Evolutionary conservation across 2,888 invertebrate genomes (phyloP).

Genomic region (Eucriotettix oculatus): DNA sequence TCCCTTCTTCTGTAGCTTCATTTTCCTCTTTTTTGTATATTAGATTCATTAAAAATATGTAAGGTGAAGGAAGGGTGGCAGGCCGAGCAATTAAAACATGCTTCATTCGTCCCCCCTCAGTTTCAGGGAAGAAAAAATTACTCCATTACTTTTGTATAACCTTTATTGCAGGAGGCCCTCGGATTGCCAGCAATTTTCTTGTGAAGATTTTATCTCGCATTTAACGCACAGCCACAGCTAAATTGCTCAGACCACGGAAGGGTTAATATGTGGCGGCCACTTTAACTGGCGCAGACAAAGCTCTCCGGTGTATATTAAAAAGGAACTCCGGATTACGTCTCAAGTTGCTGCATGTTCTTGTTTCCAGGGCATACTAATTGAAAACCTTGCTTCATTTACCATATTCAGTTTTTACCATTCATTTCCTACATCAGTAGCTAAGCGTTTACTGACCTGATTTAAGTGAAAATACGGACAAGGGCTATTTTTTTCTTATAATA

Average conservation of each 20-base stretch:
- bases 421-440: too few species aligned
- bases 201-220: background rate
- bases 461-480: too few species aligned
- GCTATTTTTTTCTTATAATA: too few species aligned
- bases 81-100: conserved; percentile 10
- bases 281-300: background rate
- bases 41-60: background rate
- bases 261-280: background rate
- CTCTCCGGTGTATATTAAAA: too few species aligned
- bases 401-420: too few species aligned
- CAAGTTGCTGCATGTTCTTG: too few species aligned
- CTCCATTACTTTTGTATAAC: background rate
- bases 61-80: background rate
- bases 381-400: too few species aligned
- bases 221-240: background rate
- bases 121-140: background rate
- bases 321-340: too few species aligned
- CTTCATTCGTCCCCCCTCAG: conserved; percentile 1
- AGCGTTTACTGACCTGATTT: too few species aligned
- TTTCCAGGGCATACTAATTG: too few species aligned
- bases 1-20: background rate
- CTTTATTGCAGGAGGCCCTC: background rate
- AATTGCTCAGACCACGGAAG: background rate
- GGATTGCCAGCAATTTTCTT: background rate
- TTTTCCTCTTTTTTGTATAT: background rate